Conservation (phyloP, 2,888 invertebrate genomes). For the Scaeva pyrastri region DNA sequence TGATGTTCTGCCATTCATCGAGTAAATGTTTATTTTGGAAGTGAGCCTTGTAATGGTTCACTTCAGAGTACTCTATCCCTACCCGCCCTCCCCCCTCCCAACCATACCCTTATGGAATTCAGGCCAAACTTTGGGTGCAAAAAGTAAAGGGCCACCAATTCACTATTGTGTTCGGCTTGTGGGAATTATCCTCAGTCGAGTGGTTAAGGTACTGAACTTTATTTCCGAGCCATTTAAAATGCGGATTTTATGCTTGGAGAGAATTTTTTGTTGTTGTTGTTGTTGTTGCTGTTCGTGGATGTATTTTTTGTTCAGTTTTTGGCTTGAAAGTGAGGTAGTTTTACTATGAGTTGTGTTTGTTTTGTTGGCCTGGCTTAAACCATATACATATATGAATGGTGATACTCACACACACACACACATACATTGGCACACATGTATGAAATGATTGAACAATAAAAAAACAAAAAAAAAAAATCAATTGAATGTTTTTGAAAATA, state of each 20-base stretch:
- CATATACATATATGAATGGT: constrained; percentile 14
- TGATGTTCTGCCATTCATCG: constrained; percentile 38
- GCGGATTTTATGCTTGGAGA: constrained; percentile 65
- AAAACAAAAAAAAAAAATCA: constrained; percentile 51
- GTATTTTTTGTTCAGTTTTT: constrained; percentile 9
- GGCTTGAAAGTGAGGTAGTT: constrained; percentile 29
- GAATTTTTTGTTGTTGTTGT: constrained; percentile 5
- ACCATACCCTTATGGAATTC: background rate
- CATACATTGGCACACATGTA: background rate
- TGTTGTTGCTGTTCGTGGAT: background rate
- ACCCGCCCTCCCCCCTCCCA: constrained; percentile 8
- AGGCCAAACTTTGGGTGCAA: background rate
- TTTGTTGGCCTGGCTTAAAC: constrained; percentile 55
- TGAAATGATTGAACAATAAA: constrained; percentile 51
- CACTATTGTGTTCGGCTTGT: constrained; percentile 50
- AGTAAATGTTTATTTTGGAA: constrained; percentile 35
- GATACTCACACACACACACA: too few relatives aligned
- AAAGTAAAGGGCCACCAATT: constrained; percentile 38
- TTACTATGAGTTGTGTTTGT: constrained; percentile 49
- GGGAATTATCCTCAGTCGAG: constrained; percentile 67
- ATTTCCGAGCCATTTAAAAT: constrained; percentile 72
- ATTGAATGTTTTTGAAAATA: constrained; percentile 64
- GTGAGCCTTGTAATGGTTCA: constrained; percentile 35
- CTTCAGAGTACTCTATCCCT: constrained; percentile 20
- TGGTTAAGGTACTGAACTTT: constrained; percentile 69